Evolutionary conservation across 2,113 vertebrate genomes (phyloP).

Genomic region (Laticauda colubrina): DNA sequence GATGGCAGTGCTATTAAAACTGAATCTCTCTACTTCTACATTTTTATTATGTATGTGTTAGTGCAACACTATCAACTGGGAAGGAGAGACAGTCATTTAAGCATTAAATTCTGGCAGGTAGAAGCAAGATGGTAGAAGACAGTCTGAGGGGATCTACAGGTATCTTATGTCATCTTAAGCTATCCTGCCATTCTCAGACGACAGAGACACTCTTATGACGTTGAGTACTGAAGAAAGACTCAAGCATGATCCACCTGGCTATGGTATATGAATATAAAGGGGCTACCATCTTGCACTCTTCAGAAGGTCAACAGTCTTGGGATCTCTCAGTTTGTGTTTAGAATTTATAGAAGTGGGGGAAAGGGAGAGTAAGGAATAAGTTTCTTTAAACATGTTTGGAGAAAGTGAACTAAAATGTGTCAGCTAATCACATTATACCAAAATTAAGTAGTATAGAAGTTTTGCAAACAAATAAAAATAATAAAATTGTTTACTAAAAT

Average conservation of each 20-base stretch:
- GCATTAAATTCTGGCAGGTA: neutral
- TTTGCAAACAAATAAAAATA: neutral
- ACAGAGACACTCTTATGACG: neutral
- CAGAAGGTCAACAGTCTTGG: neutral
- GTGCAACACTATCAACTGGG: neutral
- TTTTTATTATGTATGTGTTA: neutral
- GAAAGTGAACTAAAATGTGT: neutral
- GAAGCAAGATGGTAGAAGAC: neutral
- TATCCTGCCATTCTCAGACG: neutral
- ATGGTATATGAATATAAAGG: neutral
- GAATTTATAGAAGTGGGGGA: neutral
- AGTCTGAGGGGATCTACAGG: neutral
- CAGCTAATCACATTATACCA: neutral
- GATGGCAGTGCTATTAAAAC: neutral
- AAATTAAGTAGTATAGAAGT: neutral
- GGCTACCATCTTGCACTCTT: neutral
- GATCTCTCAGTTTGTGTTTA: neutral
- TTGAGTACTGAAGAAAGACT: neutral
- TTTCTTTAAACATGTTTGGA: neutral
- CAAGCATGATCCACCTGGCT: neutral
- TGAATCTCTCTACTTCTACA: neutral
- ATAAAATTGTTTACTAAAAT: neutral
- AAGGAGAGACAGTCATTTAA: neutral
- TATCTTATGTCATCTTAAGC: neutral
- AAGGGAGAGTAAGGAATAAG: neutral